Evolutionary conservation across 2,113 vertebrate genomes (phyloP).

Genomic region (Atlantisia rogersi): DNA sequence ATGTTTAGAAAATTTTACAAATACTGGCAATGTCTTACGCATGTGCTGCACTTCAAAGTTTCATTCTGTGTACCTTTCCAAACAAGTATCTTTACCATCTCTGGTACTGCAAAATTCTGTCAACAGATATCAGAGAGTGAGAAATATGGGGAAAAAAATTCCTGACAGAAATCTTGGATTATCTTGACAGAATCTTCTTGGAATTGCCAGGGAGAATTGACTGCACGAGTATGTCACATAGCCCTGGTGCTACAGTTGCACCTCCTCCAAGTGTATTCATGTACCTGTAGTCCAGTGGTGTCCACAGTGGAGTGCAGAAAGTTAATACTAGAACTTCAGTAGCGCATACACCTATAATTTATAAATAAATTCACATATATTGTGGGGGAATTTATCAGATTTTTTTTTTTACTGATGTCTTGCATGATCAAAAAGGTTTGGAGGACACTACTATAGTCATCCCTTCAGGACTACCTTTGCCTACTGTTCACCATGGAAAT

Average conservation of each 20-base stretch:
- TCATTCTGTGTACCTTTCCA: background rate
- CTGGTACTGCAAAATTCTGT: background rate
- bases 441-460: background rate
- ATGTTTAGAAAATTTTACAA: background rate
- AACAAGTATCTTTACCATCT: background rate
- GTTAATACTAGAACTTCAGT: background rate
- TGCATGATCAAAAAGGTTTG: background rate
- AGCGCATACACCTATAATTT: too few relatives aligned
- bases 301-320: background rate
- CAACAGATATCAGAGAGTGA: background rate
- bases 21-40: background rate
- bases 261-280: background rate
- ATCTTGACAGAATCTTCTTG: background rate
- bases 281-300: background rate
- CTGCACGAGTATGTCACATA: background rate
- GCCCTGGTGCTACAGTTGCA: too few relatives aligned
- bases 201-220: accelerated
- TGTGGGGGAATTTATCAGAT: background rate
- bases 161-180: background rate
- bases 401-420: background rate
- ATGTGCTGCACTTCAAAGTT: background rate
- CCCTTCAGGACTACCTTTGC: background rate
- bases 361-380: background rate
- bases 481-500: background rate
- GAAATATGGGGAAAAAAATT: background rate